phyloP scores from a whole-genome alignment of 2,888 invertebrate species.

The Coelinius sp. region DNA sequence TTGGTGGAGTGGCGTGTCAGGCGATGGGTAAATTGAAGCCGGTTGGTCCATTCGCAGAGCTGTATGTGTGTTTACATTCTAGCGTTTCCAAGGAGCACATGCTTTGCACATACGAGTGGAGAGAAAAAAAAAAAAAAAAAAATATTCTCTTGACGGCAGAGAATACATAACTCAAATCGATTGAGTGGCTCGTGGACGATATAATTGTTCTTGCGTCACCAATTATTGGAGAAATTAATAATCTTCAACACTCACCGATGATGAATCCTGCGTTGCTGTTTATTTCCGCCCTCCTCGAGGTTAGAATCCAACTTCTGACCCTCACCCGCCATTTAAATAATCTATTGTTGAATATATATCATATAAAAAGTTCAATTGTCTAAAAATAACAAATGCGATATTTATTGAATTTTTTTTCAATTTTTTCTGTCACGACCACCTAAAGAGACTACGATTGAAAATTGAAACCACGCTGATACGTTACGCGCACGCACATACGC shows the following conservation, averaged over 20 bases:
- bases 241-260: slow-evolving; percentile 63
- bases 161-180: not conserved
- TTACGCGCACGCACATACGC: too few species aligned
- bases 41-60: slow-evolving; percentile 31
- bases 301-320: slow-evolving; percentile 61
- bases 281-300: slow-evolving; percentile 61
- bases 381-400: not conserved
- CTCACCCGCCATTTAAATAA: slow-evolving; percentile 64
- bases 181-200: not conserved
- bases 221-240: not conserved
- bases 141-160: not conserved
- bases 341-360: slow-evolving; percentile 39
- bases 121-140: not conserved
- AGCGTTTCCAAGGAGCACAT: slow-evolving; percentile 29
- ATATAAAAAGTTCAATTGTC: not conserved
- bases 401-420: not conserved
- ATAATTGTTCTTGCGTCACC: not conserved
- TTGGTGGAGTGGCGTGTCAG: slow-evolving; percentile 27
- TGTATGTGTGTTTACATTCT: not conserved
- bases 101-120: slow-evolving; percentile 6
- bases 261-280: slow-evolving; percentile 66
- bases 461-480: too few species aligned
- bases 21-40: not conserved
- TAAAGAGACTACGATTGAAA: not conserved
- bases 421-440: not conserved